Base-by-base conservation (phyloP, 2,797 vertebrate genomes). In the Betta splendens region DNA sequence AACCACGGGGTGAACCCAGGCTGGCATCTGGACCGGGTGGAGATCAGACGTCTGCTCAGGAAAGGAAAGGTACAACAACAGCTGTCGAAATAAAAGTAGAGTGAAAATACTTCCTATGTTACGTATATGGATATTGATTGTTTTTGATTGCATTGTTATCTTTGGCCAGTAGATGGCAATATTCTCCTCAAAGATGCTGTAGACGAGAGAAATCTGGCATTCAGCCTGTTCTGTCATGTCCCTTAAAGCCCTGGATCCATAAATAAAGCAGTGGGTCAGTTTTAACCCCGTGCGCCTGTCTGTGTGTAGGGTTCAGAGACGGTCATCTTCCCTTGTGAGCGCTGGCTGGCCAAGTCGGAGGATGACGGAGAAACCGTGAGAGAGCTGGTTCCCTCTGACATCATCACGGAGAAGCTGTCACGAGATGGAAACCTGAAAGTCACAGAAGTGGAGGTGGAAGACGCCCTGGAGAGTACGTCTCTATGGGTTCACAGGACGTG, bases 51-150 rank as follows among this genome's bases (percentile, higher is more conserved):
- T 61, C 91, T 99, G 72, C 88, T 99, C 37, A 93, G 94, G 8
- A 98, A 98, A 1, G 96, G 96, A 71, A 98, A 99, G 81, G 97
- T 99, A 88, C n/a, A n/a, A n/a, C n/a, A n/a, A n/a, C n/a, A n/a
- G n/a, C 66, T 9, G 13, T 38, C 5, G 31, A 16, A 3, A 2
- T 15, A 25, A 11, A 7, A 20, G 25, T n/a, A n/a, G n/a, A n/a
- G n/a, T n/a, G n/a, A n/a, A n/a, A n/a, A n/a, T n/a, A n/a, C n/a
- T n/a, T n/a, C n/a, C n/a, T n/a, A n/a, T n/a, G n/a, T n/a, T n/a
- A n/a, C n/a, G n/a, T n/a, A n/a, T n/a, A n/a, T n/a, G n/a, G n/a
- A n/a, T n/a, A n/a, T n/a, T n/a, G n/a, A n/a, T n/a, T n/a, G n/a
- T n/a, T n/a, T n/a, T n/a, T n/a, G n/a, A n/a, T n/a, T n/a, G n/a